Percentiles rank a stretch among this genome's conserved stretches.
Evolutionary conservation across 2,113 vertebrate species (phyloP).

Genomic region (Nycticryphes semicollaris): DNA sequence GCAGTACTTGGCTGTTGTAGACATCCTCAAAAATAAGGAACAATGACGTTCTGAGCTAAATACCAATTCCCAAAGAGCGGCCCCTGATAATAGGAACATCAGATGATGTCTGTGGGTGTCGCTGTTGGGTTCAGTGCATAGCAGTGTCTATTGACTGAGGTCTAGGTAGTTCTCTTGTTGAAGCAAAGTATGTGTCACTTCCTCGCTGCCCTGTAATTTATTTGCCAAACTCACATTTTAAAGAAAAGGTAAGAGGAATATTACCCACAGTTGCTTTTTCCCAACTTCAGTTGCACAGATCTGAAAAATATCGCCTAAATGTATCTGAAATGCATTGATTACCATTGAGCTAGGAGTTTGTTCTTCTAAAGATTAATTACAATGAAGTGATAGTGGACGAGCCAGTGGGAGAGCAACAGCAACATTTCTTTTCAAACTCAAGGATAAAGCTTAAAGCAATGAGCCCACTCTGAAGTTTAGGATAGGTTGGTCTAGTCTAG

Average conservation of each 20-base stretch:
- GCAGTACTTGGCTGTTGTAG: neutral
- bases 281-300: neutral
- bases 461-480: neutral
- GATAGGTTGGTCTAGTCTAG: no score
- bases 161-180: neutral
- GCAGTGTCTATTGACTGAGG: fast-evolving
- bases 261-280: neutral
- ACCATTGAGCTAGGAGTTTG: neutral
- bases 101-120: neutral
- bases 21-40: neutral
- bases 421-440: neutral
- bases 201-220: neutral
- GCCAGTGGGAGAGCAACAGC: fast-evolving
- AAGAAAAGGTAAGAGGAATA: neutral
- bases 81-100: fast-evolving
- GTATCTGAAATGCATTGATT: neutral
- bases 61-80: neutral
- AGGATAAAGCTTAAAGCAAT: neutral
- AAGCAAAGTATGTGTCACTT: neutral
- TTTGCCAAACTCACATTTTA: neutral
- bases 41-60: neutral
- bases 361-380: neutral
- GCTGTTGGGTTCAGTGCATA: fast-evolving
- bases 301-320: neutral
- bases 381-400: neutral